Evolutionary conservation across 2,113 vertebrate species (phyloP).

Genomic region (Seriola dumerili): DNA sequence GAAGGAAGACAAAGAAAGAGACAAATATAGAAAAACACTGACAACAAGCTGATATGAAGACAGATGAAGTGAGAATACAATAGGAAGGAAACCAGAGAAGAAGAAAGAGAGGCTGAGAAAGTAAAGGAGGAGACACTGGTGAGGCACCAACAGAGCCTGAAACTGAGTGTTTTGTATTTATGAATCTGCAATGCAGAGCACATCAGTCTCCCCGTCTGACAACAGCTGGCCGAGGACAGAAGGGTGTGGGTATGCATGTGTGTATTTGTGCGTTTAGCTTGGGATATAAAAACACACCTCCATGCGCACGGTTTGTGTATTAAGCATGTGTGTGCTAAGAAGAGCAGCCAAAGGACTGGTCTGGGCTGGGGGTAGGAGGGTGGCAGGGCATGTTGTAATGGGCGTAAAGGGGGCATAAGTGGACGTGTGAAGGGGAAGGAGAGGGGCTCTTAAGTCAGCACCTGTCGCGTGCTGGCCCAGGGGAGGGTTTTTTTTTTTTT

Average conservation of each 20-base stretch:
- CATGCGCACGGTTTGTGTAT: not conserved
- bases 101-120: constrained; percentile 5
- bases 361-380: constrained; percentile 41
- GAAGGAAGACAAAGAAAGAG: constrained; percentile 42
- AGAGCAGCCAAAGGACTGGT: constrained; percentile 27
- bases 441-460: constrained; percentile 81
- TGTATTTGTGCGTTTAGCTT: constrained; percentile 15
- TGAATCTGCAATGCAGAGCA: constrained; percentile 77
- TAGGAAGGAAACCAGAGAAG: constrained; percentile 17
- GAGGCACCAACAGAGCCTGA: constrained; percentile 10
- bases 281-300: constrained; percentile 7
- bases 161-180: constrained; percentile 8
- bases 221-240: constrained; percentile 75
- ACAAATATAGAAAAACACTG: constrained; percentile 56
- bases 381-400: constrained; percentile 56
- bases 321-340: constrained; percentile 3
- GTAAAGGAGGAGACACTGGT: constrained; percentile 19
- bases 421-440: constrained; percentile 65
- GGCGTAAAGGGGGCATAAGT: constrained; percentile 68
- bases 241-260: constrained; percentile 13
- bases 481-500: constrained; percentile 39
- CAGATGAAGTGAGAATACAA: constrained; percentile 63
- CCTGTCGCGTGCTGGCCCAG: constrained; percentile 79
- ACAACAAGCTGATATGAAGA: constrained; percentile 61
- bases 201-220: constrained; percentile 78